phyloP scores from a whole-genome alignment of 2,797 vertebrate genomes.

The Oryzias sinensis region DNA sequence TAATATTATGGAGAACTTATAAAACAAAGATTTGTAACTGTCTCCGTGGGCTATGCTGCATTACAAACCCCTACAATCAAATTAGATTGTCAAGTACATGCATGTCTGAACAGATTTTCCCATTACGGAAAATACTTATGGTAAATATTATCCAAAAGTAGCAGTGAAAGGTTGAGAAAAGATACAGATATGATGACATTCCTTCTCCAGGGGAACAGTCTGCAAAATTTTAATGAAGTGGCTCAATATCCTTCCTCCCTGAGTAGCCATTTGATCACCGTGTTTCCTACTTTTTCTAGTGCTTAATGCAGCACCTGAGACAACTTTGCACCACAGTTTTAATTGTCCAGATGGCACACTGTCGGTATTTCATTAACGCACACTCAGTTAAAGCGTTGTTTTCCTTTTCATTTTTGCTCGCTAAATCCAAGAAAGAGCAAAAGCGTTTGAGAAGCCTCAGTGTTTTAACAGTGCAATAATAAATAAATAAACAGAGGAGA shows the following conservation, averaged over 20 bases:
- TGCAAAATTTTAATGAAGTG: constrained; percentile 38
- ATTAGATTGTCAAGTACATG: no score
- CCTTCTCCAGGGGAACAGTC: constrained; percentile 1
- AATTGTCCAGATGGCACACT: constrained; percentile 23
- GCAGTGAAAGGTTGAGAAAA: neutral
- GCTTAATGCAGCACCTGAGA: constrained; percentile 29
- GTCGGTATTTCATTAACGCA: constrained; percentile 30
- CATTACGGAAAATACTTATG: neutral
- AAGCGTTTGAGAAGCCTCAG: constrained; percentile 10
- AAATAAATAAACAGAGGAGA: constrained; percentile 23
- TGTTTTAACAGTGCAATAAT: constrained; percentile 33
- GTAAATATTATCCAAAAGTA: neutral
- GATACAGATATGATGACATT: neutral
- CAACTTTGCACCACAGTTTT: constrained; percentile 10
- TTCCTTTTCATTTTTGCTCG: no score
- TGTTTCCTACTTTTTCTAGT: constrained; percentile 17
- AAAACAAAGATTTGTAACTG: no score
- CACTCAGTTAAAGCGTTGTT: constrained; percentile 13
- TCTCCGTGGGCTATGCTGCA: no score
- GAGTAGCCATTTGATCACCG: constrained; percentile 31
- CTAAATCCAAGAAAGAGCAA: constrained; percentile 18
- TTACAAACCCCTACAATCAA: no score
- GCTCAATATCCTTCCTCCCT: constrained; percentile 12
- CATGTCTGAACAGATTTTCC: neutral
- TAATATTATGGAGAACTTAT: no score